Evolutionary conservation across 2,113 vertebrate genomes (phyloP).

Genomic region (Columbina picui): DNA sequence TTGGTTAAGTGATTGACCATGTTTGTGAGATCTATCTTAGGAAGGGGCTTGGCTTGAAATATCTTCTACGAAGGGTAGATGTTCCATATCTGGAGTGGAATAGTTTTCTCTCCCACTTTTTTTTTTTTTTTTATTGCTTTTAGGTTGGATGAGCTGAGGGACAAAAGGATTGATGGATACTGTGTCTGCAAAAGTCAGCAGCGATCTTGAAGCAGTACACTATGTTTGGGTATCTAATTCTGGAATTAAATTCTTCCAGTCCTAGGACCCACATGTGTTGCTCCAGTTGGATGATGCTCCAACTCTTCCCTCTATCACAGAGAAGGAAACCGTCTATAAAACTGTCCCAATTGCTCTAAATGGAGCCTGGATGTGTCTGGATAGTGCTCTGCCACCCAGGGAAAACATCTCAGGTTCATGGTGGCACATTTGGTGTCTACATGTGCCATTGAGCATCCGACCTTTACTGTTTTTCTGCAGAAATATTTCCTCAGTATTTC

Average conservation of each 20-base stretch:
- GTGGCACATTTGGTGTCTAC: not conserved
- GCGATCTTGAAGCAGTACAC: accelerated
- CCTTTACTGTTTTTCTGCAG: not conserved
- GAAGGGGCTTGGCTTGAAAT: not conserved
- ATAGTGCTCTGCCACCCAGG: not conserved
- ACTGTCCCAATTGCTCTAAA: not conserved
- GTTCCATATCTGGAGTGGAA: not conserved
- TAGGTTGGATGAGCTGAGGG: not conserved
- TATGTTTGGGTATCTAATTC: not conserved
- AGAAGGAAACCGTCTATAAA: not conserved
- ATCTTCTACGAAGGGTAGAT: not conserved
- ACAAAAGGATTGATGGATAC: not conserved
- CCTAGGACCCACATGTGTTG: accelerated
- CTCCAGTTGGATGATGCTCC: not conserved
- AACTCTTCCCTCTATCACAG: not conserved
- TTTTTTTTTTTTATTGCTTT: not conserved
- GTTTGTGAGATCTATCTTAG: not conserved
- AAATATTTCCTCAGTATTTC: not conserved
- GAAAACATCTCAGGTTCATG: accelerated
- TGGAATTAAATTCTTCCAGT: not conserved
- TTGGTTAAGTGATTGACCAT: not conserved
- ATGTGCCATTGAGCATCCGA: accelerated
- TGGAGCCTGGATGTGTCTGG: not conserved
- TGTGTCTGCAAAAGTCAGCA: not conserved
- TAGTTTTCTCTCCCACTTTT: not conserved